These are phyloP conservation scores for Spialia ferax DNA, from an alignment of 2,888 invertebrate genomes.

Conservation along the genomic window DNA sequence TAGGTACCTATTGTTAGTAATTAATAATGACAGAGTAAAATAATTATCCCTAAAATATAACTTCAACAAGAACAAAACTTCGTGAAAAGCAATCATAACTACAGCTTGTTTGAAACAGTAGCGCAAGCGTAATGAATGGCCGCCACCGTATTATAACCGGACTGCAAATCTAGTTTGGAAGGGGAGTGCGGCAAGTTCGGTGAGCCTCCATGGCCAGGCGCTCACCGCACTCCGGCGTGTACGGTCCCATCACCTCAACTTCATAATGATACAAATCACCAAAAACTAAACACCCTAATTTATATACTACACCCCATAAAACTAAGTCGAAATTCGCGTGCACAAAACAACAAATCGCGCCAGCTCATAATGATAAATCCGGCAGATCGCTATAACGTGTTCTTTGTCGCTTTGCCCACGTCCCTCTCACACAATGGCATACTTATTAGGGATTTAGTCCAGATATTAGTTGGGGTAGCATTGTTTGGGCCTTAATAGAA, in stretches of 20 bases:
- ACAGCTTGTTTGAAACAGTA: constrained; percentile 76
- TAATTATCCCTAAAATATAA: constrained; percentile 12
- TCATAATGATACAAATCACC: constrained; percentile 54
- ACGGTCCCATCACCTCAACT: constrained; percentile 59
- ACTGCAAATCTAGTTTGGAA: constrained; percentile 83
- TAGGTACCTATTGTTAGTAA: too few species aligned
- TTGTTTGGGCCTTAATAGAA: constrained; percentile 86
- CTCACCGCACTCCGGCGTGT: constrained; percentile 83
- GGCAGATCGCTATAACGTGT: constrained; percentile 84
- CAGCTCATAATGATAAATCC: constrained; percentile 51
- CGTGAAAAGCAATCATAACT: constrained; percentile 55
- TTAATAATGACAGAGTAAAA: too few species aligned
- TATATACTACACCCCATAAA: constrained; percentile 37
- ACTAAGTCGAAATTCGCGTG: constrained; percentile 47
- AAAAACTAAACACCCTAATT: constrained; percentile 46
- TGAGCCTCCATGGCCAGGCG: constrained; percentile 85
- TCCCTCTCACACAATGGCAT: constrained; percentile 86
- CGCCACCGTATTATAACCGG: constrained; percentile 79
- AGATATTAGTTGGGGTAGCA: constrained; percentile 86
- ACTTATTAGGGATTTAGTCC: constrained; percentile 87
- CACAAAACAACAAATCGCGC: constrained; percentile 35
- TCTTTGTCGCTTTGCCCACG: constrained; percentile 83
- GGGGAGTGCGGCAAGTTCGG: constrained; percentile 85
- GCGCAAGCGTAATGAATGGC: constrained; percentile 79
- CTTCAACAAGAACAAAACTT: constrained; percentile 24